Base-by-base conservation (phyloP, 2,797 vertebrate species). In the Oryzias dopingdopingensis region DNA sequence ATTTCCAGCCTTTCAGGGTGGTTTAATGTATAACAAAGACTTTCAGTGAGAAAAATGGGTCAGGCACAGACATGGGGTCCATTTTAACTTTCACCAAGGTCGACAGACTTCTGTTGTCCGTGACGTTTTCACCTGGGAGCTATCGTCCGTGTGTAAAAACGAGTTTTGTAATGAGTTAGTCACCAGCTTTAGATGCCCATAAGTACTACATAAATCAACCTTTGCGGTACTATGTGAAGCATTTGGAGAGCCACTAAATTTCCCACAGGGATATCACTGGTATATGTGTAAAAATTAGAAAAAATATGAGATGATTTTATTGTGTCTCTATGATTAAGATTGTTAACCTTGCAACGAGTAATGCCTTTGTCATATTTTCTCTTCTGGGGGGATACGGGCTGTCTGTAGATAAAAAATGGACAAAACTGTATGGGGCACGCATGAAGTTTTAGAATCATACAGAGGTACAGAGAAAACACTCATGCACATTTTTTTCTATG, bases 51-150 rank as follows among this genome's bases (percentile, higher is more conserved):
- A 82, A 74, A 37, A 88, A 72, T 72, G 69, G 83, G 83, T 80
- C 82, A 71, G 56, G 58, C 62, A 49, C 62, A 72, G 55, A 62
- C 73, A 79, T 42, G 53, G 44, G 62, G 72, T 47, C 42, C 42
- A 51, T 60, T 69, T 61, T 58, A 71, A 61, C 69, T 72, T 68
- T 56, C 48, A 66, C 69, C 86, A 88, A 90, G 86, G 90, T 90
- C 84, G 88, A 68, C 63, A 80, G 85, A 80, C 81, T 86, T 76
- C 80, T 63, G 67, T 62, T 80, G 83, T 81, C 78, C 69, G 55
- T 75, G 81, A 75, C 80, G 73, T 74, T 66, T 85, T 85, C 82
- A 72, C 80, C 85, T 78, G 83, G 84, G 78, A 89, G 84, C 87
- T 74, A 81, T 80, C 88, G 84, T 89, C 88, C 87, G 54, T 51